Conservation (phyloP, 1,140 invertebrate species). For the Daktulosphaira vitifoliae region DNA sequence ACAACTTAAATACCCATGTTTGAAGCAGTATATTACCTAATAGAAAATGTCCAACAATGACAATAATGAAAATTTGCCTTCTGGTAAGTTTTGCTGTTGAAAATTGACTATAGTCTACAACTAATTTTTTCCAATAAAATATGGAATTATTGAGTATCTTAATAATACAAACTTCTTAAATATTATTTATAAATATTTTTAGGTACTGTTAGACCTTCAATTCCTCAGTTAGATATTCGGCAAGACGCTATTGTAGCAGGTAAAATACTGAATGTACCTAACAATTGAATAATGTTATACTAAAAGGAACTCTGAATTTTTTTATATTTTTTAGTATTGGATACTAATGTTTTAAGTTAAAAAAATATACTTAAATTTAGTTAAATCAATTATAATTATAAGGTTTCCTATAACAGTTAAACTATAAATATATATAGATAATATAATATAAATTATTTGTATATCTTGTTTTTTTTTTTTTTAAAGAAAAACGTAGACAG, state of each 20-base stretch:
- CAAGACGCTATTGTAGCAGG: constrained; percentile 9
- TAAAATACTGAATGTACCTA: not conserved
- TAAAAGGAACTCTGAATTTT: not conserved
- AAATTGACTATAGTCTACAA: not conserved
- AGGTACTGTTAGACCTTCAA: constrained; percentile 2
- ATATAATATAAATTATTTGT: too few relatives aligned
- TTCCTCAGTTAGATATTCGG: constrained; percentile 5
- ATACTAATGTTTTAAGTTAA: too few relatives aligned
- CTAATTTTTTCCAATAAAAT: too few relatives aligned
- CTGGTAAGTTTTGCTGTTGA: not conserved
- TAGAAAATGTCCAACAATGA: constrained; percentile 27
- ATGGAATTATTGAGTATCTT: too few relatives aligned
- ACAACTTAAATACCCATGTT: not conserved
- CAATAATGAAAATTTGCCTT: constrained; percentile 19
- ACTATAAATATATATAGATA: too few relatives aligned
- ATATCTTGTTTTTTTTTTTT: too few relatives aligned
- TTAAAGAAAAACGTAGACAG: constrained; percentile 11
- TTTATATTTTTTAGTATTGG: too few relatives aligned
- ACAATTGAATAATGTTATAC: not conserved
- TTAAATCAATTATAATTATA: too few relatives aligned
- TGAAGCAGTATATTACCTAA: not conserved
- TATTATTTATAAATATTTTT: too few relatives aligned
- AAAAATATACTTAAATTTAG: too few relatives aligned
- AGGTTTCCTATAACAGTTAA: too few relatives aligned
- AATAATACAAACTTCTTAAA: too few relatives aligned